Evolutionary conservation across 2,888 invertebrate species (phyloP).

Genomic region (Lapara coniferarum): DNA sequence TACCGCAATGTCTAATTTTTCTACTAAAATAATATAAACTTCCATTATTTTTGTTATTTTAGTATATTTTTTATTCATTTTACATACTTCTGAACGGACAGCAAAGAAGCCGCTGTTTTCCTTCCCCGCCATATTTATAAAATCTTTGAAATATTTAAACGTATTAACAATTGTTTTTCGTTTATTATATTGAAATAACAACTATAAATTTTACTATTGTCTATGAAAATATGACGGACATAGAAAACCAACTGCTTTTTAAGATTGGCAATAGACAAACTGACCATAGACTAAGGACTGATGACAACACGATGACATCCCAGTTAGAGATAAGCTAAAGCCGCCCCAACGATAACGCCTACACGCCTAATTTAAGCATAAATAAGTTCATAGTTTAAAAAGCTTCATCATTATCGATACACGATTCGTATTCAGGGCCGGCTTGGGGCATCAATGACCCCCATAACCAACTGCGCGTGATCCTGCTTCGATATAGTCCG

Average conservation of each 20-base stretch:
- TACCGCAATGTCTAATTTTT: no score
- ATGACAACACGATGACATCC: conserved; percentile 37
- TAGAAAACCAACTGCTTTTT: neutral
- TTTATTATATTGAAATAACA: no score
- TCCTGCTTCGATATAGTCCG: neutral
- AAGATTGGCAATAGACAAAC: conserved; percentile 26
- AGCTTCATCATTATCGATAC: conserved; percentile 26
- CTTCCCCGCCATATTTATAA: neutral
- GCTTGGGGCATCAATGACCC: conserved; percentile 1
- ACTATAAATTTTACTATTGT: no score
- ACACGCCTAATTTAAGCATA: conserved; percentile 33
- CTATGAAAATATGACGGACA: neutral
- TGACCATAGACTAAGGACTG: conserved; percentile 36
- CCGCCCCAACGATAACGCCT: conserved; percentile 35
- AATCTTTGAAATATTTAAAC: no score
- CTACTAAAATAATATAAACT: no score
- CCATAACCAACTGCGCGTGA: conserved; percentile 2
- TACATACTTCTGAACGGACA: neutral
- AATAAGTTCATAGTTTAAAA: conserved; percentile 30
- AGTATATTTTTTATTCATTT: neutral
- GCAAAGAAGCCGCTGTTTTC: neutral
- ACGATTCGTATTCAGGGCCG: neutral
- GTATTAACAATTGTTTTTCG: no score
- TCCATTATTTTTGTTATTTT: no score
- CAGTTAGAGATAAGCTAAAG: conserved; percentile 48